Evolutionary conservation across 2,797 vertebrate genomes (phyloP), one percentile per base, ranked within the genome.

Genomic region (Gallirallus australis): DNA sequence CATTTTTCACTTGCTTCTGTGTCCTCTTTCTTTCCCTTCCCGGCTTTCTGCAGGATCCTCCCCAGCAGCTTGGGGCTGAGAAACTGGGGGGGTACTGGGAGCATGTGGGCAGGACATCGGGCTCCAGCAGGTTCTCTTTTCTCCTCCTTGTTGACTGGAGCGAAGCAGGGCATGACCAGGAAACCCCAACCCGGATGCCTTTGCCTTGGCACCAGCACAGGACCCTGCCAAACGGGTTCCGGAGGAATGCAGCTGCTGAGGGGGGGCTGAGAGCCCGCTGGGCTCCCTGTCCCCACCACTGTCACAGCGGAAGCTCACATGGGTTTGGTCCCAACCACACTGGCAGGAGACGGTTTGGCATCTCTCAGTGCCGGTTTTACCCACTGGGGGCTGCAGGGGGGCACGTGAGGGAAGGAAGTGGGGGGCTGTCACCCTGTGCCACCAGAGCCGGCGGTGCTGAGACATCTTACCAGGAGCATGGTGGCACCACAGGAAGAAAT

Each of bases 221-320:
- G 37, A 57, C 79, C 93, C 77, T 78, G 94, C 53, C 7, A 12
- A 95, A 95, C 96, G 63, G 73, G 96, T 96, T 96, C 37, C 20
- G 45, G 60, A 93, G 88, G 96, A 96, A 96, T 95, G 95, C 8
- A 35, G 60, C 61, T 88, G 72, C 19, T 70, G 66, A 24, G 45
- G 60, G 50, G 20, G 73, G 31, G 25, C 78, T 65, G 76, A 90
- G 57, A 83, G 25, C 71, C 90, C 3, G 0, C 66, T 35, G 45
- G 13, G 47, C 45, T 6, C 79, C 70, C 33, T 50, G 48, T 50
- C 48, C 21, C 48, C 40, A 27, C 39, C 30, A 0, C 18, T 9
- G 66, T 10, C 52, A 47, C n/a, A 6, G 19, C 1, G 5, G 59
- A 37, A 81, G 4, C 37, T 28, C 60, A 1, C 4, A 39, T 31